Percentiles rank a stretch among this genome's conserved stretches.
Conservation (phyloP, 2,888 invertebrate genomes). For the Phalera bucephala region DNA sequence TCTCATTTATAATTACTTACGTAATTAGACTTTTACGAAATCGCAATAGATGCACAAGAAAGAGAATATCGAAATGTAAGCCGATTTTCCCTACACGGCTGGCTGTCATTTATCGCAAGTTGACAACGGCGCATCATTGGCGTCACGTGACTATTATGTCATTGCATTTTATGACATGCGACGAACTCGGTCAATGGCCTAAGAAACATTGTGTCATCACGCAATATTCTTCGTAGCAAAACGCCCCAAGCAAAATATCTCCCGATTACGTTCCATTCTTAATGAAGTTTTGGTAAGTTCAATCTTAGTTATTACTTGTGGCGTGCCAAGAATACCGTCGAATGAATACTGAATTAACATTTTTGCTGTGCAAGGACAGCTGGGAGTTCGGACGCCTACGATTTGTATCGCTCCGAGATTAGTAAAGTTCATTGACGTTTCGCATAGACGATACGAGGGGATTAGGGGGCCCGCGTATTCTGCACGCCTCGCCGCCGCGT, state of each 20-base stretch:
- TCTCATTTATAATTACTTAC: slow-evolving; percentile 18
- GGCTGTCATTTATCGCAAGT: slow-evolving; percentile 13
- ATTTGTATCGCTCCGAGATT: slow-evolving; percentile 63
- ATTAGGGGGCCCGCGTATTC: slow-evolving; percentile 40
- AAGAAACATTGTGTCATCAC: slow-evolving; percentile 40
- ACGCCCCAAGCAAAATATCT: slow-evolving; percentile 29
- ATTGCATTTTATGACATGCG: slow-evolving; percentile 39
- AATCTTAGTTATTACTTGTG: slow-evolving; percentile 49
- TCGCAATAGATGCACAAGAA: neutral
- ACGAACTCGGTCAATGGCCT: slow-evolving; percentile 49
- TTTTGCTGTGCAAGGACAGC: slow-evolving; percentile 50
- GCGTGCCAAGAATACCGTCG: slow-evolving; percentile 42
- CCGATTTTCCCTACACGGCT: slow-evolving; percentile 9
- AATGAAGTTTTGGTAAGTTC: slow-evolving; percentile 48
- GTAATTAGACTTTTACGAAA: slow-evolving; percentile 20
- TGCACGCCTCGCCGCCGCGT: slow-evolving; percentile 26
- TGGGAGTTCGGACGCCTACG: slow-evolving; percentile 39
- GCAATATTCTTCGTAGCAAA: slow-evolving; percentile 33
- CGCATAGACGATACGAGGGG: slow-evolving; percentile 56
- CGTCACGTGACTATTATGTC: slow-evolving; percentile 40
- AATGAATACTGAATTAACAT: slow-evolving; percentile 52
- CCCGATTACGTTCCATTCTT: slow-evolving; percentile 45
- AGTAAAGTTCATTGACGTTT: slow-evolving; percentile 77
- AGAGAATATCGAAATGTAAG: neutral
- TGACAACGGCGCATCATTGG: slow-evolving; percentile 28